Conservation (phyloP, 2,797 vertebrate genomes). For the Fistularia commersonii region DNA sequence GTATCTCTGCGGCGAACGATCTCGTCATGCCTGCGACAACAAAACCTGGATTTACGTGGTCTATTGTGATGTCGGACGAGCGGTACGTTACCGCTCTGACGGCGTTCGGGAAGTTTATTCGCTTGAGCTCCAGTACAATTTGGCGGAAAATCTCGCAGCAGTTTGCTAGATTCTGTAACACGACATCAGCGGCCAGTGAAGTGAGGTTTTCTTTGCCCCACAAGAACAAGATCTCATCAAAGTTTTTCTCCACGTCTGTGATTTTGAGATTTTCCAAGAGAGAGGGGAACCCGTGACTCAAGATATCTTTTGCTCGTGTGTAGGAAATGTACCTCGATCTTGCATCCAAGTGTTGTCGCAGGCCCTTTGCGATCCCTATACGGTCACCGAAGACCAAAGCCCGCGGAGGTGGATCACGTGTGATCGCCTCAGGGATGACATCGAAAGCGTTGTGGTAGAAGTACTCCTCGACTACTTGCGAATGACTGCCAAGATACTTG, state of each 20-base stretch:
- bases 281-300: conserved; percentile 45
- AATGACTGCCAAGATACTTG: conserved; percentile 64
- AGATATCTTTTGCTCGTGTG: conserved; percentile 44
- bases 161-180: conserved; percentile 64
- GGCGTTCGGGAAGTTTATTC: conserved; percentile 49
- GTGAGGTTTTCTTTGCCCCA: conserved; percentile 79
- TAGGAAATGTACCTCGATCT: conserved; percentile 38
- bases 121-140: conserved; percentile 72
- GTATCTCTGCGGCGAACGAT: conserved; percentile 72
- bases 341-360: conserved; percentile 72
- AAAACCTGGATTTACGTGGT: conserved; percentile 80
- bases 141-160: conserved; percentile 82
- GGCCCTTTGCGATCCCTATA: conserved; percentile 68
- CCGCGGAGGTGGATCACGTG: conserved; percentile 33
- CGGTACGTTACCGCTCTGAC: conserved; percentile 79
- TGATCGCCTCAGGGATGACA: conserved; percentile 34
- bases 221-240: conserved; percentile 80
- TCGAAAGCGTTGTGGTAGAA: conserved; percentile 79
- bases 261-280: conserved; percentile 59
- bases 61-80: conserved; percentile 73
- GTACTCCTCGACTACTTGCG: conserved; percentile 70
- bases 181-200: conserved; percentile 42
- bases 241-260: conserved; percentile 51
- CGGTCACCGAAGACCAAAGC: conserved; percentile 79
- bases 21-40: conserved; percentile 80